A percentile compares a stretch with the other conserved stretches of the same genome.
phyloP scores from a whole-genome alignment of 2,797 vertebrate species.

The Myotis findleyi region DNA sequence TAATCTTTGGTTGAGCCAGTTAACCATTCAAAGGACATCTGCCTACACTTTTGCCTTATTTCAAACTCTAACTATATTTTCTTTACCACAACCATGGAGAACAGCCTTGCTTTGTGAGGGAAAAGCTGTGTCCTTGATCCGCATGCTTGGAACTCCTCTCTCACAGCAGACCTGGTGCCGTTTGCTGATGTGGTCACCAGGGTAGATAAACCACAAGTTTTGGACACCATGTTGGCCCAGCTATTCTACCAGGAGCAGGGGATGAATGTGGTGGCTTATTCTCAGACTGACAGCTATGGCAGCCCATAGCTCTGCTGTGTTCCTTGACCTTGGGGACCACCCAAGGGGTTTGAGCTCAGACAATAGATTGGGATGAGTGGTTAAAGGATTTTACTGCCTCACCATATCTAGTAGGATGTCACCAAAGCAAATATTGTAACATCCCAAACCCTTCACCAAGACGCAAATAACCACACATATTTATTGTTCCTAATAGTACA shows the following conservation, averaged over 20 bases:
- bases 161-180: neutral
- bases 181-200: rapidly evolving
- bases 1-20: neutral
- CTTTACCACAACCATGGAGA: neutral
- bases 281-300: neutral
- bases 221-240: neutral
- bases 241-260: neutral
- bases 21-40: conserved; percentile 18
- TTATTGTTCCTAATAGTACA: neutral
- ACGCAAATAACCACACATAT: neutral
- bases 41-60: neutral
- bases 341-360: neutral
- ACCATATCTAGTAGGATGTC: neutral
- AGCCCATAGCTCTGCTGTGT: neutral
- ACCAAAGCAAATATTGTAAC: neutral
- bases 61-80: neutral
- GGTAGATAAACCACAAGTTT: neutral
- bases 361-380: neutral
- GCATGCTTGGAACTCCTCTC: neutral
- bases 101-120: neutral
- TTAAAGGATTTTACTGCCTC: neutral
- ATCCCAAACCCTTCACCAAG: neutral
- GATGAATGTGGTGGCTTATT: neutral
- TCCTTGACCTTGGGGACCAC: neutral
- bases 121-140: neutral